Percentiles rank a stretch among this genome's conserved stretches.
phyloP scores from a whole-genome alignment of 2,888 invertebrate genomes.

The Eupithecia subumbrata region DNA sequence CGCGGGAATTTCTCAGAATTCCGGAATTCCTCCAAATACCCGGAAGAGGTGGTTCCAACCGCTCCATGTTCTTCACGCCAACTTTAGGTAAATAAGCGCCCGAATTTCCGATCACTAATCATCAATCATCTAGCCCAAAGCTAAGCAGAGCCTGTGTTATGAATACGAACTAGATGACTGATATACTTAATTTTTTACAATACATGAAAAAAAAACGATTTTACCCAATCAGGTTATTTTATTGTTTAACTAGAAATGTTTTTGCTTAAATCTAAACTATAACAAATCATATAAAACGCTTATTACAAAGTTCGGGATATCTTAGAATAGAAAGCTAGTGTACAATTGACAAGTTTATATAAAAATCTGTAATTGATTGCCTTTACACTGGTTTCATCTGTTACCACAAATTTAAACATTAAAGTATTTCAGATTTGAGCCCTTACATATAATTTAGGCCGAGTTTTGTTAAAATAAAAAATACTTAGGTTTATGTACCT shows the following conservation, averaged over 20 bases:
- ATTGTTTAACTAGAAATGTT: slow-evolving; percentile 45
- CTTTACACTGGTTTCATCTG: background rate
- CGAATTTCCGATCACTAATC: too few relatives aligned
- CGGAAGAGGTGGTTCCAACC: too few relatives aligned
- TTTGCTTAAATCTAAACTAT: slow-evolving; percentile 40
- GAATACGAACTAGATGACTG: too few relatives aligned
- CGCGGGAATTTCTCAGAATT: too few relatives aligned
- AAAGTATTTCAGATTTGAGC: background rate
- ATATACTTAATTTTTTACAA: too few relatives aligned
- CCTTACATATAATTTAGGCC: background rate
- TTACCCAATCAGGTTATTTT: slow-evolving; percentile 21
- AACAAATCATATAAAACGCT: slow-evolving; percentile 36
- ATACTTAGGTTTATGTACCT: background rate
- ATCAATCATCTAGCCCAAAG: too few relatives aligned
- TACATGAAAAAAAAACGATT: slow-evolving; percentile 9
- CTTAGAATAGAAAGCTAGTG: background rate
- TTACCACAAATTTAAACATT: background rate
- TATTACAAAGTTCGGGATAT: background rate
- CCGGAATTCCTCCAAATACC: too few relatives aligned
- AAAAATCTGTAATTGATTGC: background rate
- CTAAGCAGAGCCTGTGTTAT: too few relatives aligned
- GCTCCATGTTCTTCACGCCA: too few relatives aligned
- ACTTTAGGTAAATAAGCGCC: too few relatives aligned
- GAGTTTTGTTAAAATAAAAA: too few relatives aligned
- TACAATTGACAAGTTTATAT: slow-evolving; percentile 3